Evolutionary conservation across 2,888 invertebrate genomes (phyloP).

Genomic region (Petrophora chlorosata): DNA sequence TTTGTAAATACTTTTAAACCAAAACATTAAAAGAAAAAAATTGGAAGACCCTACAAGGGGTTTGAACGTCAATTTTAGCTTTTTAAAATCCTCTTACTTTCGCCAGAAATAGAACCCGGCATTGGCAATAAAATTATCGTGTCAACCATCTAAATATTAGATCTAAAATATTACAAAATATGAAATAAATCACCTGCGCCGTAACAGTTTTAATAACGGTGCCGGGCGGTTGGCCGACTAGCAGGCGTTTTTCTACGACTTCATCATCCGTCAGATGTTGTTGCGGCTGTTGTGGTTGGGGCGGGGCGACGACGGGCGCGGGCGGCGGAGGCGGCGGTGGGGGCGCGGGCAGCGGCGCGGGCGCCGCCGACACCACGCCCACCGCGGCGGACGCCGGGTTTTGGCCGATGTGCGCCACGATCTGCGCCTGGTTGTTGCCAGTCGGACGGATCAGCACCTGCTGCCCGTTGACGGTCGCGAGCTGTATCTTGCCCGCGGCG

Average conservation of each 20-base stretch:
- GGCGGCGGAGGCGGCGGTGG: conserved; percentile 42
- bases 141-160: background rate
- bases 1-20: too few relatives aligned
- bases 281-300: conserved; percentile 31
- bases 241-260: conserved; percentile 87
- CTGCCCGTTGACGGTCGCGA: conserved; percentile 93
- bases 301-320: conserved; percentile 29
- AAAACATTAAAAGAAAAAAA: too few relatives aligned
- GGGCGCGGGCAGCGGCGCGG: conserved; percentile 43
- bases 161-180: background rate
- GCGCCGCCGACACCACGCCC: conserved; percentile 41
- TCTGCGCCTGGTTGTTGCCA: conserved; percentile 90
- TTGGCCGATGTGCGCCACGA: conserved; percentile 88
- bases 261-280: conserved; percentile 74
- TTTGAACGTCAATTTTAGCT: too few relatives aligned
- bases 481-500: conserved; percentile 91
- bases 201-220: conserved; percentile 94
- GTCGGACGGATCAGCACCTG: conserved; percentile 92
- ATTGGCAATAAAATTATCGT: too few relatives aligned
- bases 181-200: conserved; percentile 82
- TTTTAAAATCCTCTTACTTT: too few relatives aligned
- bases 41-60: too few relatives aligned
- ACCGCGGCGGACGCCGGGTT: conserved; percentile 64
- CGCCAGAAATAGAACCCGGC: too few relatives aligned
- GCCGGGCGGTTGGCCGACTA: conserved; percentile 92